phyloP scores from a whole-genome alignment of 1,140 invertebrate genomes.

The Drosophila cardini region DNA sequence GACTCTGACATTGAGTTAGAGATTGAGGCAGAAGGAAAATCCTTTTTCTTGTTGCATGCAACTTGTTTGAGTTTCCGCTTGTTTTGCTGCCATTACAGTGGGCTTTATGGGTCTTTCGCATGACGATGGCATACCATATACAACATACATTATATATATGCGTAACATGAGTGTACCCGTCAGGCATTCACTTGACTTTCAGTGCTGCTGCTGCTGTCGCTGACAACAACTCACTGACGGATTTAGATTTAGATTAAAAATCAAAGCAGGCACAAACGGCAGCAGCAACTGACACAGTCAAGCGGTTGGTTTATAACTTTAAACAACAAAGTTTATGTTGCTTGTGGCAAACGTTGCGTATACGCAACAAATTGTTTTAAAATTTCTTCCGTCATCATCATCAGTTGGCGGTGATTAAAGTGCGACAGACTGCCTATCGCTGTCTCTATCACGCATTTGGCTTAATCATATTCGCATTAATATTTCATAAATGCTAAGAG shows the following conservation, averaged over 20 bases:
- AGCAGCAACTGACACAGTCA: conserved; percentile 1
- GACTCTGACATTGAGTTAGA: conserved; percentile 2
- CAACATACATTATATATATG: too few relatives aligned
- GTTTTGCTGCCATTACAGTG: conserved; percentile 56
- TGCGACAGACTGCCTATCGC: neutral
- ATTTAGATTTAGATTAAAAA: neutral
- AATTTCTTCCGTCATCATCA: conserved; percentile 9
- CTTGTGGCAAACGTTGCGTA: conserved; percentile 18
- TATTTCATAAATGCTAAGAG: conserved; percentile 71
- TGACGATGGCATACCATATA: conserved; percentile 53
- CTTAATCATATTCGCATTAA: conserved; percentile 67
- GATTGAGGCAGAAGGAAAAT: neutral
- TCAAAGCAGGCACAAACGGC: neutral
- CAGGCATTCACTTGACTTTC: conserved; percentile 29
- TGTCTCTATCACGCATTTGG: neutral
- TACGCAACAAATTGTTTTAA: conserved; percentile 64
- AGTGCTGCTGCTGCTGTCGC: neutral
- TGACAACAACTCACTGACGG: conserved; percentile 27
- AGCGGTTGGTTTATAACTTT: conserved; percentile 4
- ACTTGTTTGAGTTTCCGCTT: conserved; percentile 32
- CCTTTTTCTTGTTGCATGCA: conserved; percentile 25
- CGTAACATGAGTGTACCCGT: conserved; percentile 19
- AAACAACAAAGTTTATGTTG: conserved; percentile 13
- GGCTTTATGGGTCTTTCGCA: conserved; percentile 51
- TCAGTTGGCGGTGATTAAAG: conserved; percentile 11